Conservation (phyloP, 30 jellyfish, hydroid and myxozoan genomes). For the Turritopsis rubra region DNA sequence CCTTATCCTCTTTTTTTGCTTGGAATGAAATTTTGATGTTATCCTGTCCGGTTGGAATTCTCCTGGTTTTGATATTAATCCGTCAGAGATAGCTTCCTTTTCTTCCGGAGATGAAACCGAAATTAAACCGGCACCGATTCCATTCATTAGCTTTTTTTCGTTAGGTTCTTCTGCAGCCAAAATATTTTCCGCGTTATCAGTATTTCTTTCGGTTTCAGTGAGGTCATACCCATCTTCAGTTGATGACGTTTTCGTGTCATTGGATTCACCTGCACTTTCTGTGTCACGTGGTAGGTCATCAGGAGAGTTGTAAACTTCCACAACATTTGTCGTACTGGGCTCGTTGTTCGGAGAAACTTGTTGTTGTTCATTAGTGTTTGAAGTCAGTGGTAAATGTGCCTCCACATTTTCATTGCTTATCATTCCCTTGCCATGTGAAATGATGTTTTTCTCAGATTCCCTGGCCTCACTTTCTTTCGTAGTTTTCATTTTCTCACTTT, state of each 20-base stretch:
- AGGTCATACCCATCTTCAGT: background rate
- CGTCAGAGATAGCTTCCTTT: background rate
- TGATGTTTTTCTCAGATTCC: no score
- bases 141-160: background rate
- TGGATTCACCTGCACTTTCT: background rate
- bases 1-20: background rate
- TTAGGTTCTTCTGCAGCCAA: background rate
- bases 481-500: no score
- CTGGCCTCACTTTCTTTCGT: no score
- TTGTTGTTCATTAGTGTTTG: background rate
- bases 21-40: no score
- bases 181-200: background rate
- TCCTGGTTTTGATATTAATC: no score
- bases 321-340: no score
- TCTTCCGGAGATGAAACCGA: no score
- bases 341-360: background rate
- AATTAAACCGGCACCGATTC: no score
- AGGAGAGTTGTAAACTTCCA: no score
- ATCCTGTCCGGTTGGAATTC: no score
- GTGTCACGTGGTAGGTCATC: background rate
- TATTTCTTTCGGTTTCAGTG: background rate
- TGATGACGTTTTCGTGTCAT: background rate
- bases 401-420: background rate
- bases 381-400: background rate
- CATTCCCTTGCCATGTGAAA: no score